phyloP scores from a whole-genome alignment of 2,888 invertebrate species.

The Clostera curtula region DNA sequence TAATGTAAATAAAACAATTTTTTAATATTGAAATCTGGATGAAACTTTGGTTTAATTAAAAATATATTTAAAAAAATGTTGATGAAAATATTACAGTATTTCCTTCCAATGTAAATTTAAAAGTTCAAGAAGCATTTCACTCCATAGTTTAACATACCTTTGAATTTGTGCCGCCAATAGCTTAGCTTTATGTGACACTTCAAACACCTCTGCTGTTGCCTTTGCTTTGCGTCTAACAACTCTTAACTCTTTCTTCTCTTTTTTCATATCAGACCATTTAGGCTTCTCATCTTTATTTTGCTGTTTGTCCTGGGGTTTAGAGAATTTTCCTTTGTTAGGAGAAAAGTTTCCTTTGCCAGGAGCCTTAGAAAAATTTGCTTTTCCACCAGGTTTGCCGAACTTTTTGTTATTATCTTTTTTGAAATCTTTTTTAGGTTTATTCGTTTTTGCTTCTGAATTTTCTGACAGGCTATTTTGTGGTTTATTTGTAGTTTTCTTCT shows the following conservation, averaged over 20 bases:
- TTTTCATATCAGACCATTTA: conserved; percentile 84
- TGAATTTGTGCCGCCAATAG: conserved; percentile 60
- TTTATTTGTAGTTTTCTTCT: conserved; percentile 40
- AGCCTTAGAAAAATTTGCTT: no score
- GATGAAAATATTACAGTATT: background rate
- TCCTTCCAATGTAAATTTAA: no score
- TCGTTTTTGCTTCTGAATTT: conserved; percentile 11
- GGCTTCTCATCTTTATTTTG: conserved; percentile 56
- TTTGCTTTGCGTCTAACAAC: conserved; percentile 78
- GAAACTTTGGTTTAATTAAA: no score
- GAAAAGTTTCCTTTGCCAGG: conserved; percentile 25
- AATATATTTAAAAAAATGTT: background rate
- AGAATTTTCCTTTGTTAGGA: no score
- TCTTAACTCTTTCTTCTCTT: conserved; percentile 82
- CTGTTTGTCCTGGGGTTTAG: no score
- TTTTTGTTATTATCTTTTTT: conserved; percentile 17
- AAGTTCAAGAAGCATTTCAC: no score
- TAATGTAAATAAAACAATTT: no score
- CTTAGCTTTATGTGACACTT: conserved; percentile 62
- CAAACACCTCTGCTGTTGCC: conserved; percentile 58
- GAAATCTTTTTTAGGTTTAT: conserved; percentile 10
- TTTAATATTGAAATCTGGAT: no score
- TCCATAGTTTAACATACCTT: no score
- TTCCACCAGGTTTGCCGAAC: conserved; percentile 20
- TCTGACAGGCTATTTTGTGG: conserved; percentile 9